Base-by-base conservation (phyloP, 2,888 invertebrate species). In the Volucella inflata region DNA sequence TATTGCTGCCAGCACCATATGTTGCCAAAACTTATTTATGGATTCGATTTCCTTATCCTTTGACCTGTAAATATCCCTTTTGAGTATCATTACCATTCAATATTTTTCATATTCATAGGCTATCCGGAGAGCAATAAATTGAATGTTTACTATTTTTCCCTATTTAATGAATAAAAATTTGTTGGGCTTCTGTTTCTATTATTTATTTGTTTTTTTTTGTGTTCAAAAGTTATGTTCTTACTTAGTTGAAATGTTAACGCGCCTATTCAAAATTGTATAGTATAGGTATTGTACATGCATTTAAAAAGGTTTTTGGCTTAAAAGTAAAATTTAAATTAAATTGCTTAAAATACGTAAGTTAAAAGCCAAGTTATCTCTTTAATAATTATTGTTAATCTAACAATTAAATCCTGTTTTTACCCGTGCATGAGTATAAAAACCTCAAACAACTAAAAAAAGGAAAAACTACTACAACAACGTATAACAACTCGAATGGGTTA, bases 1-100 rank as follows among this genome's bases (percentile, higher is more conserved):
- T 65, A 51, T 46, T 53, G 51, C 44, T 46, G 46, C 36, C 68
- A 71, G 71, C 40, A 71, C 70, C 84, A 80, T 80, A 67, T 84
- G 84, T 75, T 80, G 65, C 80, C 65, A 65, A 75, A 83, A 78
- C 55, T 84, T 84, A 84, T 84, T 84, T 84, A 80, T 75, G 80
- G 71, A 65, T 80, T 84, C 80, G 75, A 71, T 80, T 84, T 84
- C 42, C 65, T 80, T 80, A 75, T 84, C 75, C 80, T 84, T 80
- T 59, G 74, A 78, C 78, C 72, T 83, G 71, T 65, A 71, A 83
- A 78, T 83, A 72, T 72, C 65, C 71, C 42, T 76, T 79, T 75
- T 75, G 62, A 70, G 68, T 77, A 82, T 82, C 71, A 82, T 71
- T 71, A 60, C 51, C 81, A 76, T 75, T 76, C 76, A 81, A 76